phyloP scores from a whole-genome alignment of 2,113 vertebrate species.

The Pteropus alecto region DNA sequence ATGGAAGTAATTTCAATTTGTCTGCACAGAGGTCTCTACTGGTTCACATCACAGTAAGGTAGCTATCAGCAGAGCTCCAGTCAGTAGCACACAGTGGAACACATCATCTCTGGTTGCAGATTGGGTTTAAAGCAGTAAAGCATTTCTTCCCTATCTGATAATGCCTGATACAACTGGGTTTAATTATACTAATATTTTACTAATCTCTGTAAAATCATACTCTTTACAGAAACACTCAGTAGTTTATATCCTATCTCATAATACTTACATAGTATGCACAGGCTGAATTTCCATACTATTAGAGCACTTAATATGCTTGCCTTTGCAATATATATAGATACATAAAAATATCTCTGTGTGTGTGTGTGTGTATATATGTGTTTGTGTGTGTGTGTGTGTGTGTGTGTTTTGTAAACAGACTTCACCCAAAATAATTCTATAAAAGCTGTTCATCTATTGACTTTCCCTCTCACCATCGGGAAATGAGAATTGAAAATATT shows the following conservation, averaged over 20 bases:
- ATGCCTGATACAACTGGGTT: conserved; percentile 5
- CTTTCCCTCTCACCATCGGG: too few species aligned
- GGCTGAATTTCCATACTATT: background rate
- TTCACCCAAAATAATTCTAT: too few species aligned
- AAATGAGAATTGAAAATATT: too few species aligned
- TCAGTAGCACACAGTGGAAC: background rate
- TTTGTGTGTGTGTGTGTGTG: background rate
- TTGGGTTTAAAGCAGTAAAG: background rate
- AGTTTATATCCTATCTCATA: background rate
- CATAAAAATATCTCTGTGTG: background rate
- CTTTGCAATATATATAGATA: background rate
- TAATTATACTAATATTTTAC: conserved; percentile 56
- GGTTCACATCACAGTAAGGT: conserved; percentile 11
- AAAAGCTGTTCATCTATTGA: too few species aligned
- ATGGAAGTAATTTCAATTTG: conserved; percentile 72
- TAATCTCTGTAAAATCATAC: conserved; percentile 45
- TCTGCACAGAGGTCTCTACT: conserved; percentile 54
- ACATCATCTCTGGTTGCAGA: conserved; percentile 17
- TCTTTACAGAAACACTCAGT: conserved; percentile 33
- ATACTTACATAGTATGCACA: background rate
- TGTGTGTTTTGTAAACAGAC: too few species aligned
- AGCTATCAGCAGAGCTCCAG: conserved; percentile 2
- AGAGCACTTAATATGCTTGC: background rate
- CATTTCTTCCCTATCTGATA: conserved; percentile 18
- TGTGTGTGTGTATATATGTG: background rate